Base-by-base conservation (phyloP, 2,113 vertebrate species). In the Semnopithecus entellus region DNA sequence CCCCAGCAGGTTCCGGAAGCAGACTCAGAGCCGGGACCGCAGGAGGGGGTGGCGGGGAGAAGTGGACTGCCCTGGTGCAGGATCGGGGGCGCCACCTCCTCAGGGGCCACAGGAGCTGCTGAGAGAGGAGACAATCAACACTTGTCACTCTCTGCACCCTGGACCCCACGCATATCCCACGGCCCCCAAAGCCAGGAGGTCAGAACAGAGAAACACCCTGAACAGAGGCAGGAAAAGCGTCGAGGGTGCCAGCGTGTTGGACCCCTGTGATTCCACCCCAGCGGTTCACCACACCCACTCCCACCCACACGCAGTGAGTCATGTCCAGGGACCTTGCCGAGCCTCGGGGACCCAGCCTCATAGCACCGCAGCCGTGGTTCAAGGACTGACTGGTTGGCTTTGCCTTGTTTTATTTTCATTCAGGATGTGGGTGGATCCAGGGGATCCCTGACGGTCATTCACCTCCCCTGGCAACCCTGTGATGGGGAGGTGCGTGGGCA, bases 51-150 rank as follows among this genome's bases (percentile, higher is more conserved):
- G 30, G 66, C 61, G 3, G 6, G 10, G 81, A 64, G 52, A 8
- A 0, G 55, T 48, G 43, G 23, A 35, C 84, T 85, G 64, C 23
- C 48, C 6, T 20, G 25, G 5, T 0, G 0, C 5, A 0, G 32
- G 81, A 22, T 0, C 0, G 64, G 13, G 4, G 25, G 48, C 0
- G 0, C 10, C 0, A 0, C 52, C 22, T 45, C 45, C 25, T 86
- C 27, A 2, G 64, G 18, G 9, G 27, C 59, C 4, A 2, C 81
- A 8, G 89, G 72, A 75, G 64, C 96, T 97, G 93, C 23, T 0
- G n/a, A 76, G 81, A 91, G 27, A 86, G 20, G 43, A 40, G 27
- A 14, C 0, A 4, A 43, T 0, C 35, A 5, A 4, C 8, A 4
- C 43, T 5, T 11, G 7, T 23, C n/a, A 16, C 2, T 1, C n/a